Evolutionary conservation across 2,888 invertebrate species (phyloP).

Genomic region (Lycophotia porphyrea): DNA sequence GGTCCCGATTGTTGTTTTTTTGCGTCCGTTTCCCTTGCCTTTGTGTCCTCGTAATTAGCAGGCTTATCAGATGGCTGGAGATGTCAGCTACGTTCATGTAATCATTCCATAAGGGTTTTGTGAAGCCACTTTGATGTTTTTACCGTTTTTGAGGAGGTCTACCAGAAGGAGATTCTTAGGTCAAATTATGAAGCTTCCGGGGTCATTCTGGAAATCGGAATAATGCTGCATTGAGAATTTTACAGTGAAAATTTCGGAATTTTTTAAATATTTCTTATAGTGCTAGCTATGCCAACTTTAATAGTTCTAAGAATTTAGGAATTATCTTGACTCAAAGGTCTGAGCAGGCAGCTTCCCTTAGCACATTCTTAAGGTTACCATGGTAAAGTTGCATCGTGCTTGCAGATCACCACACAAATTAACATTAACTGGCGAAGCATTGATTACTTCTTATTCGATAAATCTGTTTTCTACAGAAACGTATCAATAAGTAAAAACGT

Average conservation of each 20-base stretch:
- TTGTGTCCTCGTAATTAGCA: slow-evolving; percentile 58
- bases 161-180: slow-evolving; percentile 7
- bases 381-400: background rate
- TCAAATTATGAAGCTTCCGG: slow-evolving; percentile 11
- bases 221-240: background rate
- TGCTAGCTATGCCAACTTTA: background rate
- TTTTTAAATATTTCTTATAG: background rate
- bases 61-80: slow-evolving; percentile 62
- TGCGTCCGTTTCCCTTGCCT: slow-evolving; percentile 14
- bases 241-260: background rate
- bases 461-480: background rate
- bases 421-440: background rate
- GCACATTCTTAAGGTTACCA: too few species aligned
- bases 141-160: slow-evolving; percentile 11
- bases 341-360: background rate
- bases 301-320: background rate
- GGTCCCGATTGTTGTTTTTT: slow-evolving; percentile 34
- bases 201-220: background rate
- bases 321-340: background rate
- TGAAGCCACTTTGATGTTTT: slow-evolving; percentile 54
- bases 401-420: too few species aligned
- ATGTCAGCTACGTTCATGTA: slow-evolving; percentile 50
- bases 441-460: background rate
- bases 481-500: background rate
- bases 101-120: slow-evolving; percentile 50